Percentiles rank a stretch among this genome's conserved stretches.
Conservation (phyloP, 2,888 invertebrate genomes). For the Cephus sareptanus region DNA sequence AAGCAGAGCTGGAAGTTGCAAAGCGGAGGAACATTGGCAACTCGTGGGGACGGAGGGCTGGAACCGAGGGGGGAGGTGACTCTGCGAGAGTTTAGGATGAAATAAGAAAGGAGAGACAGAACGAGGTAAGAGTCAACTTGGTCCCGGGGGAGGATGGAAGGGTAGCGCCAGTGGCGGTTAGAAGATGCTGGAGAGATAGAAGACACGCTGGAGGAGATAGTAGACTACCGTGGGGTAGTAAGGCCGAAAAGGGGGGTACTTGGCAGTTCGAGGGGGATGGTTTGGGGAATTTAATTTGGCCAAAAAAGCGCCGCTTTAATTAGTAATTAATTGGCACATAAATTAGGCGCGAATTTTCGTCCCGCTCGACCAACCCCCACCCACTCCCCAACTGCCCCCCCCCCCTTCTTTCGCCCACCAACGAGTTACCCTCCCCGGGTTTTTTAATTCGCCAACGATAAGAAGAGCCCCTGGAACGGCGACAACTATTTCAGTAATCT, state of each 20-base stretch:
- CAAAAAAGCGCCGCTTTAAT: conserved; percentile 61
- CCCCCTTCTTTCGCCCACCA: conserved; percentile 1
- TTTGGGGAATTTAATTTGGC: conserved; percentile 55
- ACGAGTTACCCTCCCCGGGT: conserved; percentile 13
- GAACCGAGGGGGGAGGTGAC: conserved; percentile 13
- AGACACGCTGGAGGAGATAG: neutral
- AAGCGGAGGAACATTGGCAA: conserved; percentile 30
- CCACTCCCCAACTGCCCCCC: conserved; percentile 2
- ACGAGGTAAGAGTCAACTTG: conserved; percentile 36
- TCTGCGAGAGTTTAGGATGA: conserved; percentile 22
- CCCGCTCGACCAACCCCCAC: conserved; percentile 12
- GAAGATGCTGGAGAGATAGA: neutral
- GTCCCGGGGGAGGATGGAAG: conserved; percentile 15
- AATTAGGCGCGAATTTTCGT: conserved; percentile 59
- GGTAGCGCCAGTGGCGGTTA: conserved; percentile 2
- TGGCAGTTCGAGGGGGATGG: neutral
- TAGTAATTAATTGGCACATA: conserved; percentile 64
- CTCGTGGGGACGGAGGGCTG: conserved; percentile 9
- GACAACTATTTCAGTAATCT: conserved; percentile 61
- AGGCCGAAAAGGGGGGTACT: neutral
- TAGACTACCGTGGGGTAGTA: neutral
- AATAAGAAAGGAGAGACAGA: conserved; percentile 23
- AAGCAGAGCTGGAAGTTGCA: conserved; percentile 54
- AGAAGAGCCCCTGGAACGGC: conserved; percentile 40
- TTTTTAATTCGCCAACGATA: conserved; percentile 35